A percentile compares a stretch with the other conserved stretches of the same genome.
Evolutionary conservation across 2,797 vertebrate species (phyloP).

Genomic region (Arrhamphus sclerolepis): DNA sequence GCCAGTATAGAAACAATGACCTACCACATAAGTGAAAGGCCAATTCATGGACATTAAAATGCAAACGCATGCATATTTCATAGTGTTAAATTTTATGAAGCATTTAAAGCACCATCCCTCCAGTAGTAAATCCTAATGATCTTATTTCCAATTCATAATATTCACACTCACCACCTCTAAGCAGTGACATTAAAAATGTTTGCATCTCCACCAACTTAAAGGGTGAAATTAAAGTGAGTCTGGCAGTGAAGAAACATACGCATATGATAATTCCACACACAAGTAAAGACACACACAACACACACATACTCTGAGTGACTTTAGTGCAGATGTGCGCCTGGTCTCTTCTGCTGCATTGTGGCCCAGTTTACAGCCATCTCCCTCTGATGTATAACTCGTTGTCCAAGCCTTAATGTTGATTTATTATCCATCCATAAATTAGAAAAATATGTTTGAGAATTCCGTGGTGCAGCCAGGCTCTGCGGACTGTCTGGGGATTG

Average conservation of each 20-base stretch:
- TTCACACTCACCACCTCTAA: constrained; percentile 77
- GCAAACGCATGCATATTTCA: constrained; percentile 84
- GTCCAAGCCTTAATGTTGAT: constrained; percentile 99
- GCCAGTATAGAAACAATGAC: constrained; percentile 70
- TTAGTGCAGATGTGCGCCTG: constrained; percentile 79
- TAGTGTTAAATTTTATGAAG: constrained; percentile 86
- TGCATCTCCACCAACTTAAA: constrained; percentile 76
- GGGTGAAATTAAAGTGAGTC: constrained; percentile 69
- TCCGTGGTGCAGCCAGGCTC: constrained; percentile 94
- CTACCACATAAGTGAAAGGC: constrained; percentile 81
- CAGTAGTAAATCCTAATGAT: constrained; percentile 85
- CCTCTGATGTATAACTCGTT: constrained; percentile 99
- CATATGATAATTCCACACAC: constrained; percentile 25
- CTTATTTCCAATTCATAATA: constrained; percentile 79
- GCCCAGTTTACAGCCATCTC: constrained; percentile 96
- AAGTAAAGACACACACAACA: constrained; percentile 2
- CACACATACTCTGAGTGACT: constrained; percentile 51
- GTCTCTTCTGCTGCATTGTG: constrained; percentile 86
- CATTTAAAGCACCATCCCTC: constrained; percentile 83
- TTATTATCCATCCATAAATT: constrained; percentile 99
- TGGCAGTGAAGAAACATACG: constrained; percentile 54
- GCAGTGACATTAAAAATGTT: constrained; percentile 80
- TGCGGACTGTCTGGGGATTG: constrained; percentile 96
- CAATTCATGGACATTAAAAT: constrained; percentile 84
- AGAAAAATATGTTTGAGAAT: constrained; percentile 99